Base-by-base conservation (phyloP, 2,888 invertebrate species). In the Mythimna lalbum region DNA sequence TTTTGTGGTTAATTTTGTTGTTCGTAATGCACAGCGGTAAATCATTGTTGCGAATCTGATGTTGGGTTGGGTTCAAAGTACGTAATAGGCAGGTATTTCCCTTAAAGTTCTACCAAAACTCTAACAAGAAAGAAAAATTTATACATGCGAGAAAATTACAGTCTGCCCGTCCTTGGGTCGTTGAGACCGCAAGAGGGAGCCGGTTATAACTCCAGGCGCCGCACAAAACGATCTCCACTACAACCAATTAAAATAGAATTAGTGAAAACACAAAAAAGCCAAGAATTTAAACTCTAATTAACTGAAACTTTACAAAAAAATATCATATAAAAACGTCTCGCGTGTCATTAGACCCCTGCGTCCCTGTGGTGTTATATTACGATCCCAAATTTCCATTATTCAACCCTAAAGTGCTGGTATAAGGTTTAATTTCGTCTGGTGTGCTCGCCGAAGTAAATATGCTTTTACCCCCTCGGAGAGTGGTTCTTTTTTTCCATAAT, bases 301-400 rank as follows among this genome's bases (percentile, higher is more conserved):
- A 92, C 91, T 89, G 87, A 87, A 89, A 90, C 86, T 88, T 79
- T 69, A 88, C 87, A 89, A 90, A 90, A 88, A 86, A 83, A 80
- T 63, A 71, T 75, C 69, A 82, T 73, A 77, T 64, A 85, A 89
- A 92, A 92, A 91, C 90, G 86, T 89, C 88, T 90, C 92, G 90
- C 90, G 92, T 93, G 92, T 93, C 93, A 93, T 94, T 93, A 93
- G 93, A 93, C 93, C 93, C 94, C 92, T 91, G 92, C 91, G 88
- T 88, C 72, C 62, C 69, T 9, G 69, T 75, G 71, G 83, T 76
- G 59, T 78, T 69, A 60, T 65, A 77, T 80, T 72, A 73, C 74
- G 0, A 27, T 23, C 19, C 50, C 5, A 17, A 33, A 33, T 56
- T 21, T 19, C 12, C 5, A 1, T 61, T 17, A 63, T 70, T 64